Percentiles rank a stretch among this genome's conserved stretches.
phyloP scores from a whole-genome alignment of 2,888 invertebrate genomes.

The Coenonympha glycerion region DNA sequence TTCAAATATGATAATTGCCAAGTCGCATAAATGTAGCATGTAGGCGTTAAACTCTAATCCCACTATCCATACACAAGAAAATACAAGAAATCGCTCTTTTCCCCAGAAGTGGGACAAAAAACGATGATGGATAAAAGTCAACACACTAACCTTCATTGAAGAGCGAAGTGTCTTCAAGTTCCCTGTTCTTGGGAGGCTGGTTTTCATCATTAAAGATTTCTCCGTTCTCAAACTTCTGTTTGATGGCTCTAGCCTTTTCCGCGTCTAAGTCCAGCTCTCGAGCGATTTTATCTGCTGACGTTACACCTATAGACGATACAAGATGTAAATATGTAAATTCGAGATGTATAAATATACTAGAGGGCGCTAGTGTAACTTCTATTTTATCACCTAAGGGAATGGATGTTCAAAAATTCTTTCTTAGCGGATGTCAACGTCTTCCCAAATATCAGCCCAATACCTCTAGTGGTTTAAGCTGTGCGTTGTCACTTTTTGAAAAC shows the following conservation, averaged over 20 bases:
- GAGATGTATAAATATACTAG: too few relatives aligned
- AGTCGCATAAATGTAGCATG: too few relatives aligned
- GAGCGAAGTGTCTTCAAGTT: constrained; percentile 83
- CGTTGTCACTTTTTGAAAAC: too few relatives aligned
- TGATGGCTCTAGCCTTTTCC: constrained; percentile 80
- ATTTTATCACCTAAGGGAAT: too few relatives aligned
- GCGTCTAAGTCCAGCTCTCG: constrained; percentile 73
- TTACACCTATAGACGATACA: constrained; percentile 54
- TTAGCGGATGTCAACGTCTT: too few relatives aligned
- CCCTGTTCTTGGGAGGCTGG: constrained; percentile 66
- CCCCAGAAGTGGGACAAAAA: not conserved
- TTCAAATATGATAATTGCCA: too few relatives aligned
- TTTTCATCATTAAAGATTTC: constrained; percentile 81
- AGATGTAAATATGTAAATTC: not conserved
- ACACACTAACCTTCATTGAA: constrained; percentile 85
- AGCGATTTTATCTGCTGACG: constrained; percentile 73
- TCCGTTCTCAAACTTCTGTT: constrained; percentile 81
- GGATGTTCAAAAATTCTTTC: too few relatives aligned
- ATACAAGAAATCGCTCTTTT: not conserved
- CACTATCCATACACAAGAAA: too few relatives aligned
- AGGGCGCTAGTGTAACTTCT: too few relatives aligned
- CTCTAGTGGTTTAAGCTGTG: too few relatives aligned
- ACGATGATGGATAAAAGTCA: not conserved
- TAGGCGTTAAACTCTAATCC: too few relatives aligned
- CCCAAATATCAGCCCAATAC: too few relatives aligned